Conservation (phyloP, 2,888 invertebrate species). For the Girardia tigrina region DNA sequence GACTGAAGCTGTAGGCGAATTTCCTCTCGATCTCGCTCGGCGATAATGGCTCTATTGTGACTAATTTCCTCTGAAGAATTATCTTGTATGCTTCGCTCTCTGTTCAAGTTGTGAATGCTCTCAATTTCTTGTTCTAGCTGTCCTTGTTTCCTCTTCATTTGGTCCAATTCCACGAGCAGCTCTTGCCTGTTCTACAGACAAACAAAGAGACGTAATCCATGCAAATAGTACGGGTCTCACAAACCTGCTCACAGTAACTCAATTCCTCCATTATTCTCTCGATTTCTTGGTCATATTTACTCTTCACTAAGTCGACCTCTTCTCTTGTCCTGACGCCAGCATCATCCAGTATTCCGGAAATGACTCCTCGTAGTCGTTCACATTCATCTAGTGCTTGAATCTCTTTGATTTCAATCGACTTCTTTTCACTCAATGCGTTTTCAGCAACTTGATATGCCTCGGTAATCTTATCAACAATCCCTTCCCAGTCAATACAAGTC, state of each 20-base stretch:
- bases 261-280: constrained; percentile 32
- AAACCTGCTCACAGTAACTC: constrained; percentile 21
- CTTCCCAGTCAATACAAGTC: no score
- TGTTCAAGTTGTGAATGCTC: background rate
- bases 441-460: constrained; percentile 26
- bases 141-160: constrained; percentile 16
- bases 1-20: constrained; percentile 29
- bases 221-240: background rate
- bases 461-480: background rate
- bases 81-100: constrained; percentile 18
- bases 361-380: constrained; percentile 11
- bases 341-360: constrained; percentile 30
- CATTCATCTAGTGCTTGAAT: constrained; percentile 14
- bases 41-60: constrained; percentile 13
- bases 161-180: constrained; percentile 1
- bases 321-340: constrained; percentile 31
- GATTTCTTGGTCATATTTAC: constrained; percentile 31
- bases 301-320: constrained; percentile 30
- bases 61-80: constrained; percentile 16
- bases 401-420: constrained; percentile 4
- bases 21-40: constrained; percentile 33
- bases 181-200: constrained; percentile 6
- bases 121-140: constrained; percentile 33
- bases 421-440: background rate
- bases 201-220: background rate